Conservation (phyloP, 1,140 invertebrate species). For the Nephila pilipes region DNA sequence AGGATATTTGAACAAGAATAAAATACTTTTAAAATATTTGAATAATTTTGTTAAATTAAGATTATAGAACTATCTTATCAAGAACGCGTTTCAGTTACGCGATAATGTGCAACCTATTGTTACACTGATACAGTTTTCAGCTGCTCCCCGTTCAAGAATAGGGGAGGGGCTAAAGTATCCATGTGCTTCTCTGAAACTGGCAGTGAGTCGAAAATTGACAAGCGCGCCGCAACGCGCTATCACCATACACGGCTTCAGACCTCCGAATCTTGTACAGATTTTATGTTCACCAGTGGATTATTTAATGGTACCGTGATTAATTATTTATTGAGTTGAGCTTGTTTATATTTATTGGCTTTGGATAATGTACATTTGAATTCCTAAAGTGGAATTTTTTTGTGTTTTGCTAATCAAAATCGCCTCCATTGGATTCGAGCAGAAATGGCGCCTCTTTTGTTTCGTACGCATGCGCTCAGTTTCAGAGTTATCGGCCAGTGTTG, state of each 20-base stretch:
- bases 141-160: conserved; percentile 9
- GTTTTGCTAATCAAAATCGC: conserved; percentile 38
- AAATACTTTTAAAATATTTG: too few relatives aligned
- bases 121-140: not conserved
- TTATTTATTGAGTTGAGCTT: not conserved
- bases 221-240: conserved; percentile 21
- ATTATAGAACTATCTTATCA: too few relatives aligned
- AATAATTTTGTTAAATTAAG: too few relatives aligned
- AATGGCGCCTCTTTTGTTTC: conserved; percentile 60
- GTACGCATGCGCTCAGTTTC: conserved; percentile 52
- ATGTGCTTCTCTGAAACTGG: conserved; percentile 58
- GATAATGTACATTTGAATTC: not conserved
- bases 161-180: conserved; percentile 70
- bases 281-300: not conserved
- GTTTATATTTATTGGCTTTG: not conserved
- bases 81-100: not conserved
- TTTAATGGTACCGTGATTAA: not conserved
- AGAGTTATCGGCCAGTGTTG: conserved; percentile 25
- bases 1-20: too few relatives aligned
- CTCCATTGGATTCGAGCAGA: conserved; percentile 16
- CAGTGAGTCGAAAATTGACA: conserved; percentile 51
- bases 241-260: not conserved
- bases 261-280: not conserved
- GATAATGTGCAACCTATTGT: not conserved
- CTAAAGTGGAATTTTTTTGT: not conserved